These are phyloP conservation scores for Scaptodrosophila latifasciaeformis DNA, from an alignment of 2,888 invertebrate species.

Conservation along the genomic window DNA sequence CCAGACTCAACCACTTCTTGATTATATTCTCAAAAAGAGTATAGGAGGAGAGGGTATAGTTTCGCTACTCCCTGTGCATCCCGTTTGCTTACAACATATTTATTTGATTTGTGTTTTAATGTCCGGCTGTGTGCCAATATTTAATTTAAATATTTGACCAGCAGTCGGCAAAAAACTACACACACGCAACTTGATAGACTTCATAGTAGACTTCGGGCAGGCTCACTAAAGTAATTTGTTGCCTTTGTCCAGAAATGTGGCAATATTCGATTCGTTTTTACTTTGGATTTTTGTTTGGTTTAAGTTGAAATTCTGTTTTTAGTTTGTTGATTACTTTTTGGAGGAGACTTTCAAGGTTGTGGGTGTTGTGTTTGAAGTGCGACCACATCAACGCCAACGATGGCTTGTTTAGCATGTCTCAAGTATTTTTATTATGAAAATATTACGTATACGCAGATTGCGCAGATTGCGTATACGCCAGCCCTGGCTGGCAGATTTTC, in stretches of 20 bases:
- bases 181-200: no score
- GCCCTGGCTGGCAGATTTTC: background rate
- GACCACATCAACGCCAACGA: slow-evolving; percentile 4
- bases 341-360: slow-evolving; percentile 49
- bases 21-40: no score
- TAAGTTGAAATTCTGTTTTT: no score
- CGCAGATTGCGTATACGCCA: slow-evolving; percentile 34
- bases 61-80: no score
- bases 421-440: slow-evolving; percentile 35
- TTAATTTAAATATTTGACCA: slow-evolving; percentile 65
- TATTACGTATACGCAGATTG: slow-evolving; percentile 42
- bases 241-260: slow-evolving; percentile 19
- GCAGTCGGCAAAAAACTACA: no score
- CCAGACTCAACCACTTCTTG: no score
- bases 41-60: no score
- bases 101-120: no score
- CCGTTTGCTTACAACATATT: background rate
- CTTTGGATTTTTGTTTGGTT: slow-evolving; percentile 3
- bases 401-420: slow-evolving; percentile 23
- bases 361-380: slow-evolving; percentile 25
- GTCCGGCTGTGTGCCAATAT: slow-evolving; percentile 54
- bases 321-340: slow-evolving; percentile 26
- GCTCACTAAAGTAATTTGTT: slow-evolving; percentile 43
- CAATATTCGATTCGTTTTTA: slow-evolving; percentile 1
- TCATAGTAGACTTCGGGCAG: slow-evolving; percentile 58